phyloP scores from a whole-genome alignment of 2,888 invertebrate genomes.

The Girardia tigrina region DNA sequence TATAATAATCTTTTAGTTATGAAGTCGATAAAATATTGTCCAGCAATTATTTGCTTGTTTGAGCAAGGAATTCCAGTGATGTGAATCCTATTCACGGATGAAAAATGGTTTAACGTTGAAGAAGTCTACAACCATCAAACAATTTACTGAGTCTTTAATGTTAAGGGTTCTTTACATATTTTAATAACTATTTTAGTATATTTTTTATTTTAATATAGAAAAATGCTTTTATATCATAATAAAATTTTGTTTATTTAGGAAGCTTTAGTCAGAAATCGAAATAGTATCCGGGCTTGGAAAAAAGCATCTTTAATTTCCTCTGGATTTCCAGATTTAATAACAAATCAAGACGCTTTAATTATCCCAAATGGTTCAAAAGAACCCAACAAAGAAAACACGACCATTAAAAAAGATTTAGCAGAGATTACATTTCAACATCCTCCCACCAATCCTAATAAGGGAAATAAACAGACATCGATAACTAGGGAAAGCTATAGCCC shows the following conservation, averaged over 20 bases:
- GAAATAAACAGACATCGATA: neutral
- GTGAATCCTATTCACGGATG: too few relatives aligned
- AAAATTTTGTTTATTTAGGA: neutral
- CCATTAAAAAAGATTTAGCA: neutral
- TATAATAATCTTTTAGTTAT: too few relatives aligned
- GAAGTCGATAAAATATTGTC: too few relatives aligned
- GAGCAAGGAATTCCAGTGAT: too few relatives aligned
- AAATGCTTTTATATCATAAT: too few relatives aligned
- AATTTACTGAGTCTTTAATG: too few relatives aligned
- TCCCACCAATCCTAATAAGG: neutral
- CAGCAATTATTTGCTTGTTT: too few relatives aligned
- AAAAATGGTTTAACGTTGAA: neutral
- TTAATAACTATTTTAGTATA: neutral
- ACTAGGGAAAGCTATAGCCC: neutral
- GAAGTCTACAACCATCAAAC: too few relatives aligned
- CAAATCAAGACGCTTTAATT: neutral
- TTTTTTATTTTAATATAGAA: neutral
- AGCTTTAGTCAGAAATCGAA: neutral
- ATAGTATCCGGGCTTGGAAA: slow-evolving; percentile 1
- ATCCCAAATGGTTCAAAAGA: neutral
- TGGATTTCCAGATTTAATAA: neutral
- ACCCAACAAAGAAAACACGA: neutral
- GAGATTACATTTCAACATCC: neutral
- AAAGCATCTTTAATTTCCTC: neutral
- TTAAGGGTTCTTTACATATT: too few relatives aligned